Percentiles rank a stretch among this genome's conserved stretches.
Evolutionary conservation across 92 coral and sea anemone species (phyloP).

Genomic region (Epizoanthus scotinus): DNA sequence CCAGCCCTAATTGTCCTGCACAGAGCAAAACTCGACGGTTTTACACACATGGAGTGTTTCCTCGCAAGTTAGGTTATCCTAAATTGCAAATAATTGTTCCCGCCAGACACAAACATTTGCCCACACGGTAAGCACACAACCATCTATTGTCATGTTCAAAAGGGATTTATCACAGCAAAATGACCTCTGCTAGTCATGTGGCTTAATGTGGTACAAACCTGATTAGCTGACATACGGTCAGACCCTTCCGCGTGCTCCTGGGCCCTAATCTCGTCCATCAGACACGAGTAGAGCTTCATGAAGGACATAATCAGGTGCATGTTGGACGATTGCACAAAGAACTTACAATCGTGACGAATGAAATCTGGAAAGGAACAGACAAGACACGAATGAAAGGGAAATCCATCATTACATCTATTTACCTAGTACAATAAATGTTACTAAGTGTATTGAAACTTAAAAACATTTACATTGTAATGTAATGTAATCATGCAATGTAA

Average conservation of each 20-base stretch:
- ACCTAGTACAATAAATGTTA: neutral
- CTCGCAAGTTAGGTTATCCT: too few relatives aligned
- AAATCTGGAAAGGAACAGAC: conserved; percentile 57
- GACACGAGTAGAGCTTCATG: conserved; percentile 88
- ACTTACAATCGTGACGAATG: conserved; percentile 95
- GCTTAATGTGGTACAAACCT: conserved; percentile 53
- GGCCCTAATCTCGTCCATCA: conserved; percentile 90
- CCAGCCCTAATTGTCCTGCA: too few relatives aligned
- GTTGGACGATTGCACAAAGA: conserved; percentile 88
- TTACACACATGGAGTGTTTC: too few relatives aligned
- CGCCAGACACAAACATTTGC: too few relatives aligned
- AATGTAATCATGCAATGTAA: neutral
- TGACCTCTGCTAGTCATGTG: neutral
- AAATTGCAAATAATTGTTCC: too few relatives aligned
- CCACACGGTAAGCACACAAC: too few relatives aligned
- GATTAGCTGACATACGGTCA: conserved; percentile 86
- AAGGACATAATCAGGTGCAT: conserved; percentile 89
- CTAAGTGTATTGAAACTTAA: neutral
- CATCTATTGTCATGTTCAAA: too few relatives aligned
- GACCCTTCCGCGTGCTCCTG: conserved; percentile 98
- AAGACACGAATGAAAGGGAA: neutral
- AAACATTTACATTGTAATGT: neutral
- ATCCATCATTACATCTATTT: neutral
- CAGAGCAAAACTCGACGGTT: too few relatives aligned
- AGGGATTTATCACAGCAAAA: neutral